Conservation (phyloP, 1,140 invertebrate genomes). For the Solenopsis invicta region DNA sequence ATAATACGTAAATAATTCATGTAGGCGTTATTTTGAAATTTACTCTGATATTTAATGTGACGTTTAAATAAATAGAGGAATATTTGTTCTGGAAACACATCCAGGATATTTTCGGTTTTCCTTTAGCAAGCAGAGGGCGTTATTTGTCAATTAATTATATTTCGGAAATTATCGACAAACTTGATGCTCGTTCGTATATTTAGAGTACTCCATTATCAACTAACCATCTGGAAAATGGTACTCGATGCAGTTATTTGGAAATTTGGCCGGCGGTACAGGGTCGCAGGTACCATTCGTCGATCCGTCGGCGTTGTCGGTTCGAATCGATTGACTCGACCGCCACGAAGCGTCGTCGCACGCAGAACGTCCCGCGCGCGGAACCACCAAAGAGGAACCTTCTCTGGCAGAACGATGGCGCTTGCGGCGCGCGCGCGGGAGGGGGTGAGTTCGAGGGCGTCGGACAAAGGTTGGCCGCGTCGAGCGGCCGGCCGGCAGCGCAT, state of each 20-base stretch:
- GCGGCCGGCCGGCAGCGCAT: slow-evolving; percentile 79
- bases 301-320: not conserved
- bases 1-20: too few species aligned
- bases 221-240: not conserved
- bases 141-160: not conserved
- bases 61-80: not conserved
- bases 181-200: not conserved
- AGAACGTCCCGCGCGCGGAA: too few species aligned
- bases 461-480: slow-evolving; percentile 81
- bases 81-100: not conserved
- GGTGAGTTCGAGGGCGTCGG: slow-evolving; percentile 77
- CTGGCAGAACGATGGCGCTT: not conserved
- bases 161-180: not conserved
- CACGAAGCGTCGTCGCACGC: not conserved
- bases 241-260: not conserved
- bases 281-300: not conserved
- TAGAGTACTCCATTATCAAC: not conserved
- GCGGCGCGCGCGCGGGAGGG: slow-evolving; percentile 66
- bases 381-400: too few species aligned
- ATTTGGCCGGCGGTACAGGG: not conserved
- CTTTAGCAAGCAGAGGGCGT: not conserved
- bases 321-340: not conserved
- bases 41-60: too few species aligned
- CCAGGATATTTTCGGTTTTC: not conserved
- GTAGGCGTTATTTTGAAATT: too few species aligned